phyloP scores from a whole-genome alignment of 2,797 vertebrate species.

The Pangasius larnaudii region DNA sequence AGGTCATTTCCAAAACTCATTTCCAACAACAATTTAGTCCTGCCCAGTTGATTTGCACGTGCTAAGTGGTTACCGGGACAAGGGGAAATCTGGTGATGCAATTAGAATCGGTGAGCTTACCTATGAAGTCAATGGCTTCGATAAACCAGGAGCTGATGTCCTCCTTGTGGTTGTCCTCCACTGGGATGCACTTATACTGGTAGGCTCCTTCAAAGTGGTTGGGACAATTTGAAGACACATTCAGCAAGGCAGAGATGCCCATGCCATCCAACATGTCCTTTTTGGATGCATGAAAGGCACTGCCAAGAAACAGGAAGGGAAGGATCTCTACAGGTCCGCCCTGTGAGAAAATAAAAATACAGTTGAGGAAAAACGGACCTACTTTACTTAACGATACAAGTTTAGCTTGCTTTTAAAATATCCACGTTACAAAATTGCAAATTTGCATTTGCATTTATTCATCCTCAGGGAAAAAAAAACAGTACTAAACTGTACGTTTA shows the following conservation, averaged over 20 bases:
- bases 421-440: not conserved
- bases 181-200: constrained; percentile 85
- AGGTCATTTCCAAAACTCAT: not conserved
- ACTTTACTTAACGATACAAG: not conserved
- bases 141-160: constrained; percentile 86
- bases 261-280: constrained; percentile 79
- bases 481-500: no score
- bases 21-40: not conserved
- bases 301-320: constrained; percentile 83
- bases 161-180: constrained; percentile 85
- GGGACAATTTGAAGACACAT: constrained; percentile 83
- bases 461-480: not conserved
- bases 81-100: not conserved
- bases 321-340: constrained; percentile 83
- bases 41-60: not conserved
- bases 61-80: not conserved
- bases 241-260: constrained; percentile 82
- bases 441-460: not conserved
- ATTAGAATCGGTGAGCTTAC: constrained; percentile 63
- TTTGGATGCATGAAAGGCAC: constrained; percentile 81
- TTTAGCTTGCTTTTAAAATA: not conserved
- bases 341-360: constrained; percentile 57
- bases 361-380: not conserved
- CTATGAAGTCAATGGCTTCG: constrained; percentile 85
- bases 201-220: constrained; percentile 83